These are phyloP conservation scores for Shargacucullia verbasci DNA, from an alignment of 2,888 invertebrate species.

Conservation along the genomic window DNA sequence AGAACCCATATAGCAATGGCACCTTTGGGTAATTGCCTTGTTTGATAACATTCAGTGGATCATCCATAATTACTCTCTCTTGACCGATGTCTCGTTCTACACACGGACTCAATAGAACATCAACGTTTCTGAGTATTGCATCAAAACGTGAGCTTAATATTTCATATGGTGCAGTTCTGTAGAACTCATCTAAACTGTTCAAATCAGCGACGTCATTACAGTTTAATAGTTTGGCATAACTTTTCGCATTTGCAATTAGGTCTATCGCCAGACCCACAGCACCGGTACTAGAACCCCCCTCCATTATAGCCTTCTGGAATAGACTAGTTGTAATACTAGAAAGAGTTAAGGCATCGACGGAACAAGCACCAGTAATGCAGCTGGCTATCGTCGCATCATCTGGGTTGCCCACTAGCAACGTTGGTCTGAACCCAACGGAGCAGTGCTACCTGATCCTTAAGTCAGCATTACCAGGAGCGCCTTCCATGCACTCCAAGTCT, in stretches of 20 bases:
- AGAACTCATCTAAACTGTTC: constrained; percentile 68
- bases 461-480: constrained; percentile 75
- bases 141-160: constrained; percentile 40
- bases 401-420: constrained; percentile 71
- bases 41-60: constrained; percentile 47
- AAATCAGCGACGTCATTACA: constrained; percentile 64
- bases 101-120: constrained; percentile 58
- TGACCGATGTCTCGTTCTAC: constrained; percentile 58
- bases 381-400: constrained; percentile 72
- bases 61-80: constrained; percentile 45
- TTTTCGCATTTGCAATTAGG: constrained; percentile 68
- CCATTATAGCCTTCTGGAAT: constrained; percentile 70
- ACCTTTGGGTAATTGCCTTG: constrained; percentile 39
- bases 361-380: constrained; percentile 70
- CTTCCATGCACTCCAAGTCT: constrained; percentile 68
- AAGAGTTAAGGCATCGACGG: constrained; percentile 70
- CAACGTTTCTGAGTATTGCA: constrained; percentile 22
- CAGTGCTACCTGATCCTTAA: constrained; percentile 76
- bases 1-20: constrained; percentile 61
- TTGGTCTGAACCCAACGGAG: constrained; percentile 72
- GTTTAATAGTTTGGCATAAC: constrained; percentile 62
- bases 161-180: constrained; percentile 62
- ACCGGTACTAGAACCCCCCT: constrained; percentile 66
- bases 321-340: constrained; percentile 68
- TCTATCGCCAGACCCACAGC: constrained; percentile 65